A percentile compares a stretch with the other conserved stretches of the same genome.
Conservation (phyloP, 2,888 invertebrate species). For the Anthrax anthrax region DNA sequence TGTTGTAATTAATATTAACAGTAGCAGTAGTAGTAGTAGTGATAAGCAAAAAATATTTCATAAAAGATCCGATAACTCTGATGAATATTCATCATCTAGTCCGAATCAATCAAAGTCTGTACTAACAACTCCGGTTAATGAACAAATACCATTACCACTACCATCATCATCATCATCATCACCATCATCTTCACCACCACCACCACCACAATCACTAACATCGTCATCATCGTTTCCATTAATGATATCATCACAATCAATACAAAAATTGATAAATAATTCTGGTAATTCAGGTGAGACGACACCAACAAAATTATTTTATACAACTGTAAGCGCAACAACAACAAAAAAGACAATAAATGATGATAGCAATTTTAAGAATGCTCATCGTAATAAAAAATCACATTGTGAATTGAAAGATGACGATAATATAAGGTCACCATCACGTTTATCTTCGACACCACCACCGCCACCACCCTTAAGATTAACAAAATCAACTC, state of each 20-base stretch:
- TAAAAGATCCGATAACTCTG: slow-evolving; percentile 13
- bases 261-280: slow-evolving; percentile 6
- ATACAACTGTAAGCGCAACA: neutral
- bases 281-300: slow-evolving; percentile 7
- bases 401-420: slow-evolving; percentile 2
- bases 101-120: slow-evolving; percentile 8
- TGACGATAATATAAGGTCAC: neutral
- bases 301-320: slow-evolving; percentile 4
- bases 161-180: neutral
- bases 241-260: slow-evolving; percentile 7
- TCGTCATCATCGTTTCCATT: neutral
- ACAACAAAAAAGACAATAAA: slow-evolving; percentile 1
- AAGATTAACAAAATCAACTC: neutral
- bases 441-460: neutral
- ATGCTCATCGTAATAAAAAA: slow-evolving; percentile 9
- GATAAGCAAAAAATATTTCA: neutral
- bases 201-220: neutral
- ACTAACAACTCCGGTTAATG: slow-evolving; percentile 15
- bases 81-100: slow-evolving; percentile 16
- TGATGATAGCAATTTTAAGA: neutral
- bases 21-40: neutral
- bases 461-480: neutral
- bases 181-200: neutral
- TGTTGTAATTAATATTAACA: neutral
- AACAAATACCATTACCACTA: slow-evolving; percentile 5